Percentiles rank a stretch among this genome's conserved stretches.
Conservation (phyloP, 2,888 invertebrate genomes). For the Hemaris fuciformis region DNA sequence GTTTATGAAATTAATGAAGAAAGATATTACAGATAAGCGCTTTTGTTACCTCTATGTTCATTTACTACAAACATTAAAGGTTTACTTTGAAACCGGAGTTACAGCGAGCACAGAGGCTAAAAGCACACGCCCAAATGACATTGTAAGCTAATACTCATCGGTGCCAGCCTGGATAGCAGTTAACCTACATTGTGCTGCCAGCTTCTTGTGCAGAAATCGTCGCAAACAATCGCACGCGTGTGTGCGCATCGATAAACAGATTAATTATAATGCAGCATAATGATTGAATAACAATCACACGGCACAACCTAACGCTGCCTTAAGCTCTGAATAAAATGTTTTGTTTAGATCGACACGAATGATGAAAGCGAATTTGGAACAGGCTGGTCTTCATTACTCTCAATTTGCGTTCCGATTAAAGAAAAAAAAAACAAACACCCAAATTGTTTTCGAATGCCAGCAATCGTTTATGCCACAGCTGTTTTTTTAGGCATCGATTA, state of each 20-base stretch:
- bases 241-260: slow-evolving; percentile 1
- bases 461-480: background rate
- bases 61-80: background rate
- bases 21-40: background rate
- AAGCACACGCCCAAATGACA: slow-evolving; percentile 27
- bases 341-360: background rate
- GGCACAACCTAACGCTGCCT: background rate
- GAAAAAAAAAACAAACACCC: background rate
- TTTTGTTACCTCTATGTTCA: background rate
- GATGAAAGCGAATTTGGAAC: background rate
- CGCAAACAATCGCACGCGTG: slow-evolving; percentile 16
- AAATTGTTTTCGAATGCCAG: background rate
- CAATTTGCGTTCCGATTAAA: background rate
- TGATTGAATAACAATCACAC: background rate
- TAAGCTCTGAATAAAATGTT: background rate
- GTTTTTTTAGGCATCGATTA: background rate
- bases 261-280: background rate
- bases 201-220: slow-evolving; percentile 53
- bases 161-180: slow-evolving; percentile 47
- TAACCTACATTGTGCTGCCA: slow-evolving; percentile 61
- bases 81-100: slow-evolving; percentile 3
- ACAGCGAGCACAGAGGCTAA: background rate
- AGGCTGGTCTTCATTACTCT: background rate
- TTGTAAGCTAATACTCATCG: slow-evolving; percentile 38
- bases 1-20: background rate